Base-by-base conservation (phyloP, 2,113 vertebrate species). In the Ammodytes dubius region DNA sequence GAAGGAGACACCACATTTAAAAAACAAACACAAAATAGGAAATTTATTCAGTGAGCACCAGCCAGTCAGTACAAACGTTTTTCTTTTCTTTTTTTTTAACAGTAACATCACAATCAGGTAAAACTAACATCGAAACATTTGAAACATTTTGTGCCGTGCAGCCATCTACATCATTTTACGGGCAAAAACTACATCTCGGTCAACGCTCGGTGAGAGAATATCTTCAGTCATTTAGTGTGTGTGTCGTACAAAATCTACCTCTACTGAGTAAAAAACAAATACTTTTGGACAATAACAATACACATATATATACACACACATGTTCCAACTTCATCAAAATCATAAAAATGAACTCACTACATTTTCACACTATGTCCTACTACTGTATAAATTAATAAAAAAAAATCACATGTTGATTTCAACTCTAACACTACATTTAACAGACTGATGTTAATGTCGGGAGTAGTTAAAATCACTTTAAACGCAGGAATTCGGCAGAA, bases 21-120 rank as follows among this genome's bases (percentile, higher is more conserved):
- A 87, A 88, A 82, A 89, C 4, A 64, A 63, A 69, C 42, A 92
- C 56, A 89, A 80, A 63, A 86, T 45, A 81, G 77, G 74, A 90
- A 86, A 88, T 92, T 94, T 95, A 95, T 94, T 95, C 72, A 86
- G 80, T 85, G 81, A 93, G 88, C 91, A 94, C 89, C 87, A 90
- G 86, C 90, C 70, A 85, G 85, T 86, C 87, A 87, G 85, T 81
- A 91, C 75, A 94, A 76, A 77, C 47, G 11, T 64, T 77, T 27
- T 9, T 79, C 65, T 79, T 83, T 75, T 49, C 56, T 88, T 83
- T 88, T 67, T 47, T 89, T 86, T 71, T 7, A 82, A 83, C 61
- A 75, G 63, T 66, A 84, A 80, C 49, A 70, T 56, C 40, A 85
- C 7, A 60, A 76, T 73, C 37, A 77, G 50, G 45, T 64, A 77